Percentiles rank a stretch among this genome's conserved stretches.
These are phyloP conservation scores for Meriones psammophilus DNA, from an alignment of 2,797 vertebrate species.

Conservation along the genomic window DNA sequence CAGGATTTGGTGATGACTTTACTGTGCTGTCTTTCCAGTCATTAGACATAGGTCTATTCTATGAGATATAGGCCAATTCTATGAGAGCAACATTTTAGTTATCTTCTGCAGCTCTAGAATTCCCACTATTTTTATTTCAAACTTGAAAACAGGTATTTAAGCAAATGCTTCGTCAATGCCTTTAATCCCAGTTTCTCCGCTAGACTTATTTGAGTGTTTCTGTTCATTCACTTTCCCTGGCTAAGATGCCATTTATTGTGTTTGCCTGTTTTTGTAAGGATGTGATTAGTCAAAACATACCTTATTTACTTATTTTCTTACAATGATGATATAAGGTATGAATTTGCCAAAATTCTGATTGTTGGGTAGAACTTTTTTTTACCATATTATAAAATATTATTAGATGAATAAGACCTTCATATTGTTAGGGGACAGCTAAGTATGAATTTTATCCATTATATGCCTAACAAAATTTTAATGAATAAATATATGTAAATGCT, in stretches of 20 bases:
- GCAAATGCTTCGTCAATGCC: background rate
- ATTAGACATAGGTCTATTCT: background rate
- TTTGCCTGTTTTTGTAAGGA: background rate
- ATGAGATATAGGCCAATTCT: background rate
- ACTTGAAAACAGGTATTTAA: background rate
- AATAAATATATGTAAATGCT: background rate
- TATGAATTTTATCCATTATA: background rate
- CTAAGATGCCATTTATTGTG: rapidly evolving
- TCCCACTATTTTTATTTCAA: background rate
- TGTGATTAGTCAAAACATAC: background rate
- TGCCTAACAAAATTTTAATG: background rate
- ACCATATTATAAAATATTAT: background rate
- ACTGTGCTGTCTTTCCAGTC: background rate
- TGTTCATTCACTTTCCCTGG: background rate
- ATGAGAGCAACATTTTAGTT: background rate
- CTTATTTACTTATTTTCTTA: background rate
- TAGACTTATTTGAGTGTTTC: background rate
- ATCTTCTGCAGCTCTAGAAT: background rate
- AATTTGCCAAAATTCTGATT: background rate
- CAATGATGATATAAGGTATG: background rate
- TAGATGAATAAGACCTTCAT: background rate
- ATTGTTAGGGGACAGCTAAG: background rate
- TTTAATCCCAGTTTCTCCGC: background rate
- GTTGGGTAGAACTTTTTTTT: background rate
- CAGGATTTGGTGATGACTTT: background rate